Conservation (phyloP, 2,888 invertebrate genomes). For the Metalampra italica region DNA sequence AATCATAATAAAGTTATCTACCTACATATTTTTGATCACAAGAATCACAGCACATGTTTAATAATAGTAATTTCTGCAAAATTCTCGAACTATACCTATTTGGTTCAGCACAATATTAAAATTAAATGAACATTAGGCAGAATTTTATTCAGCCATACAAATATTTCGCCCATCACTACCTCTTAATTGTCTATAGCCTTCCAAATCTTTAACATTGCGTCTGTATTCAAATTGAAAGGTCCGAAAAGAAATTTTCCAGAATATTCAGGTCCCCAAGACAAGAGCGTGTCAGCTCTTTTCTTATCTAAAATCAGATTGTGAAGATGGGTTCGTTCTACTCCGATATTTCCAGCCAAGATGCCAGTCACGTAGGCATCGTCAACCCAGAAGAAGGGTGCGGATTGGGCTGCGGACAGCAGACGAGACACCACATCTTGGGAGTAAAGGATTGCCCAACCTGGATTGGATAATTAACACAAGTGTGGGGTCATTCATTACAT, state of each 20-base stretch:
- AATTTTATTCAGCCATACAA: too few relatives aligned
- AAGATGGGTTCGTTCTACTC: slow-evolving; percentile 76
- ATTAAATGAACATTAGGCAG: too few relatives aligned
- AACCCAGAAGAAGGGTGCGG: slow-evolving; percentile 87
- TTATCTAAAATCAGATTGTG: slow-evolving; percentile 54
- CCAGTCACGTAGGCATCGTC: slow-evolving; percentile 91
- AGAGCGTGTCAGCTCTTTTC: slow-evolving; percentile 34
- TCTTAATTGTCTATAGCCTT: slow-evolving; percentile 39
- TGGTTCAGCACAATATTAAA: too few relatives aligned
- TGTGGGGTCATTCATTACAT: neutral
- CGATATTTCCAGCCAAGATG: slow-evolving; percentile 74
- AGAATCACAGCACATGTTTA: too few relatives aligned
- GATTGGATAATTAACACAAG: slow-evolving; percentile 11
- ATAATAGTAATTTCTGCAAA: too few relatives aligned
- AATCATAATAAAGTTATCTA: too few relatives aligned
- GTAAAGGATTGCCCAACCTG: slow-evolving; percentile 81
- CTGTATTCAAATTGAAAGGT: slow-evolving; percentile 67
- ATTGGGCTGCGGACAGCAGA: slow-evolving; percentile 79
- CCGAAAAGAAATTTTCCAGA: slow-evolving; percentile 73
- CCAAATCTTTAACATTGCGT: slow-evolving; percentile 72
- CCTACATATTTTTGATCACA: too few relatives aligned
- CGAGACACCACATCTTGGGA: slow-evolving; percentile 80
- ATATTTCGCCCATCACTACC: too few relatives aligned
- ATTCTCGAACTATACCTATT: too few relatives aligned
- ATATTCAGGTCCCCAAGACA: slow-evolving; percentile 30